These are phyloP conservation scores for Tragelaphus oryx DNA, from an alignment of 2,797 vertebrate genomes.

Conservation along the genomic window DNA sequence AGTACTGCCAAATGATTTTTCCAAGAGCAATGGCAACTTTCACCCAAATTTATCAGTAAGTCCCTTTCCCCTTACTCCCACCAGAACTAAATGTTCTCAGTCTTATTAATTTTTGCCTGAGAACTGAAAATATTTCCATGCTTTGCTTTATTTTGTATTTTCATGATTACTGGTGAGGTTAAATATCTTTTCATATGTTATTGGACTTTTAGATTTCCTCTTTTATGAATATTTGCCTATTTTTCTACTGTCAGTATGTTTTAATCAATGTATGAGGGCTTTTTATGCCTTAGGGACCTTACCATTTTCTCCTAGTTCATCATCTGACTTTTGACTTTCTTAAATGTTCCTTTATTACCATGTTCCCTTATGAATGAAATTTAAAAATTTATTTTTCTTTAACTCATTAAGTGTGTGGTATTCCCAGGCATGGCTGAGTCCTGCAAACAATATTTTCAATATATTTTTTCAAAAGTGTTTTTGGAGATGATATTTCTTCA, in stretches of 20 bases:
- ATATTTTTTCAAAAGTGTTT: background rate
- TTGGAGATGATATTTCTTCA: background rate
- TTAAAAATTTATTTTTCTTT: background rate
- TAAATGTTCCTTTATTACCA: background rate
- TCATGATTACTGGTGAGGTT: background rate
- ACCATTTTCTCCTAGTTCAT: background rate
- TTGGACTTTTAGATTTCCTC: background rate
- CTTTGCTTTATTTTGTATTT: background rate
- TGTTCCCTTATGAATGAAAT: background rate
- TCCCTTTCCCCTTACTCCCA: background rate
- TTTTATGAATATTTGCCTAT: background rate
- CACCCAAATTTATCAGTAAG: background rate
- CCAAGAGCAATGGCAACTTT: background rate
- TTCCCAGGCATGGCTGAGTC: background rate
- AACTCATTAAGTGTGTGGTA: background rate
- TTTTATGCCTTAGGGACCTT: background rate
- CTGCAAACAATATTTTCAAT: background rate
- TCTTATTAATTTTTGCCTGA: background rate
- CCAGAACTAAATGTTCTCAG: background rate
- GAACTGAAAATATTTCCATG: background rate
- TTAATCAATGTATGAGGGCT: background rate
- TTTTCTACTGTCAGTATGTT: background rate
- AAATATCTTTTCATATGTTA: background rate
- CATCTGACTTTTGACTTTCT: background rate
- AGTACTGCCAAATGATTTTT: background rate